Percentiles rank a stretch among this genome's conserved stretches.
Conservation (phyloP, 2,888 invertebrate genomes). For the Cataglyphis livida region DNA sequence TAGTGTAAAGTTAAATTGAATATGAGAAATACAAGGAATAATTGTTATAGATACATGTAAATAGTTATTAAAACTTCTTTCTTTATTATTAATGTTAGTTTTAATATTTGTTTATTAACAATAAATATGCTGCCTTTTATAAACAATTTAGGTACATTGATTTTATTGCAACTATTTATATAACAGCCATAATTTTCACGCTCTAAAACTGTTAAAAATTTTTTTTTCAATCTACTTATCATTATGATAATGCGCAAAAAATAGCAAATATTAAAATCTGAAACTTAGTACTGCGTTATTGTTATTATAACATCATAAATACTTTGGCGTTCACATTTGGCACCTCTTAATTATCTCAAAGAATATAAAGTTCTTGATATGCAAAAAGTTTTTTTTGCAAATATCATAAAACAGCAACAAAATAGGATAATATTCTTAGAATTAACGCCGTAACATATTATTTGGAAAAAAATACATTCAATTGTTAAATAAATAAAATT, state of each 20-base stretch:
- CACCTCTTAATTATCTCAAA: constrained; percentile 17
- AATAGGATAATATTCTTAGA: background rate
- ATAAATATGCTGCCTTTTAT: constrained; percentile 56
- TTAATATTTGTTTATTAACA: constrained; percentile 47
- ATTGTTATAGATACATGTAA: background rate
- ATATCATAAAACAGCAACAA: background rate
- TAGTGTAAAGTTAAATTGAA: background rate
- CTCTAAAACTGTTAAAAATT: constrained; percentile 46
- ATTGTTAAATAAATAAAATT: constrained; percentile 68
- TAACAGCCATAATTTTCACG: constrained; percentile 61
- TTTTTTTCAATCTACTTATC: constrained; percentile 14
- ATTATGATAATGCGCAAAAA: constrained; percentile 28
- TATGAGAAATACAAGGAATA: background rate
- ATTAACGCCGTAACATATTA: constrained; percentile 17
- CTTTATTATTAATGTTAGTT: constrained; percentile 48
- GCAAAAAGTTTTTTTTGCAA: constrained; percentile 7
- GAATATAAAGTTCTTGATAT: constrained; percentile 28
- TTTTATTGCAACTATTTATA: constrained; percentile 66
- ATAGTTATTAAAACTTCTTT: constrained; percentile 34
- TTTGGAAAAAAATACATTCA: constrained; percentile 38
- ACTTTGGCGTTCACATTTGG: constrained; percentile 57
- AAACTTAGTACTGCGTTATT: constrained; percentile 21
- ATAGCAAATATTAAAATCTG: constrained; percentile 20
- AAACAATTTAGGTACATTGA: constrained; percentile 66
- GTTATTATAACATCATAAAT: constrained; percentile 3